Evolutionary conservation across 2,888 invertebrate species (phyloP).

Genomic region (Hemithea aestivaria): DNA sequence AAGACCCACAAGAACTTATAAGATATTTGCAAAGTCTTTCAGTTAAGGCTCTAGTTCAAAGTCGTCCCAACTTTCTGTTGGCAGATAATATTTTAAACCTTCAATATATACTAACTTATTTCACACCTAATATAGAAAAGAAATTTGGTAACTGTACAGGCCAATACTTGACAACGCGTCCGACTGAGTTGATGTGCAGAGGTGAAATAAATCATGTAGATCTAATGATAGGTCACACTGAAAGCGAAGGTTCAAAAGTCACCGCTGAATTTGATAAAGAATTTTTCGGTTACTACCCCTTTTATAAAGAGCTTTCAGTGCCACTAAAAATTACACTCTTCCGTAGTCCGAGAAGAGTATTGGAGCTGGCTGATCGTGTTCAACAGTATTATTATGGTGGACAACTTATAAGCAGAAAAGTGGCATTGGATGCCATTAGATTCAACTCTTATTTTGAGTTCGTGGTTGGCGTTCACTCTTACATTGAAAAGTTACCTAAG

Average conservation of each 20-base stretch:
- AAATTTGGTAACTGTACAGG: slow-evolving; percentile 7
- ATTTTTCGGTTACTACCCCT: neutral
- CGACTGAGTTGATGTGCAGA: slow-evolving; percentile 4
- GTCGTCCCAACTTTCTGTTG: slow-evolving; percentile 10
- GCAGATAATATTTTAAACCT: slow-evolving; percentile 7
- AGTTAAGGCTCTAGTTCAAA: slow-evolving; percentile 7
- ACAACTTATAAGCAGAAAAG: slow-evolving; percentile 3
- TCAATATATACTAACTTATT: slow-evolving; percentile 8
- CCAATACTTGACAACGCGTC: slow-evolving; percentile 16
- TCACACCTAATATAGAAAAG: slow-evolving; percentile 20
- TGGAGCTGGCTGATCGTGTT: slow-evolving; percentile 9
- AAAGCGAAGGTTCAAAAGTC: slow-evolving; percentile 8
- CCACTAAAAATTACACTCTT: slow-evolving; percentile 1
- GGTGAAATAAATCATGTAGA: slow-evolving; percentile 10
- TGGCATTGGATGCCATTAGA: slow-evolving; percentile 5
- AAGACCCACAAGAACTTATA: slow-evolving; percentile 18
- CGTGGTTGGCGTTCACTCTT: slow-evolving; percentile 8
- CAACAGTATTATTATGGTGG: slow-evolving; percentile 9
- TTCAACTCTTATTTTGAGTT: slow-evolving; percentile 5
- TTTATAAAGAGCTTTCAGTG: slow-evolving; percentile 2
- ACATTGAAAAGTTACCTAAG: slow-evolving; percentile 7
- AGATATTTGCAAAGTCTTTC: slow-evolving; percentile 15
- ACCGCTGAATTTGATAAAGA: neutral
- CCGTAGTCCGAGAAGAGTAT: slow-evolving; percentile 2
- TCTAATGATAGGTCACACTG: slow-evolving; percentile 13